phyloP scores from a whole-genome alignment of 1,140 invertebrate species.

The Argopecten irradians region DNA sequence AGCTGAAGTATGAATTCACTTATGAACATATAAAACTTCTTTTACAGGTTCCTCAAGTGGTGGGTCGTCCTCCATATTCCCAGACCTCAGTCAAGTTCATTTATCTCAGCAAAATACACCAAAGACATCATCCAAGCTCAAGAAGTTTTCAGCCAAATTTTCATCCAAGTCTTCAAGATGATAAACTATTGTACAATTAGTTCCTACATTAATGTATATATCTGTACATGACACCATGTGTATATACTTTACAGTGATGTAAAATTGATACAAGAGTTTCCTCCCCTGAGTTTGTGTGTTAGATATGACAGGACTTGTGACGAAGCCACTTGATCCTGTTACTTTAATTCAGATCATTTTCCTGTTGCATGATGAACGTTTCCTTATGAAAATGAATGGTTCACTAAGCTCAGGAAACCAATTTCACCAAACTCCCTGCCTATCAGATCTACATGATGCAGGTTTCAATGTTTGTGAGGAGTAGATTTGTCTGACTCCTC shows the following conservation, averaged over 20 bases:
- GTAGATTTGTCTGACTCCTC: too few relatives aligned
- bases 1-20: too few relatives aligned
- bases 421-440: too few relatives aligned
- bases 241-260: neutral
- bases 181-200: neutral
- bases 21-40: too few relatives aligned
- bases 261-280: neutral
- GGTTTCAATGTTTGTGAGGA: too few relatives aligned
- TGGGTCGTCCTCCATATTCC: neutral
- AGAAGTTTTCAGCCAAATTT: slow-evolving; percentile 14
- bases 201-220: neutral
- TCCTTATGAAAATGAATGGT: too few relatives aligned
- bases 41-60: neutral
- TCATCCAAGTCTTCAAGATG: neutral
- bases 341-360: too few relatives aligned
- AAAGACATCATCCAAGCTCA: slow-evolving; percentile 2
- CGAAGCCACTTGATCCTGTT: too few relatives aligned
- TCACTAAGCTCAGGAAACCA: too few relatives aligned
- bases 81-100: neutral
- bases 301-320: neutral
- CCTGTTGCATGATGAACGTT: too few relatives aligned
- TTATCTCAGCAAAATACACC: neutral
- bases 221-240: neutral
- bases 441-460: too few relatives aligned
- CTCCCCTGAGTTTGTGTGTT: neutral